These are phyloP conservation scores for Coregonus ussuriensis DNA, from an alignment of 2,797 vertebrate species.

Conservation along the genomic window DNA sequence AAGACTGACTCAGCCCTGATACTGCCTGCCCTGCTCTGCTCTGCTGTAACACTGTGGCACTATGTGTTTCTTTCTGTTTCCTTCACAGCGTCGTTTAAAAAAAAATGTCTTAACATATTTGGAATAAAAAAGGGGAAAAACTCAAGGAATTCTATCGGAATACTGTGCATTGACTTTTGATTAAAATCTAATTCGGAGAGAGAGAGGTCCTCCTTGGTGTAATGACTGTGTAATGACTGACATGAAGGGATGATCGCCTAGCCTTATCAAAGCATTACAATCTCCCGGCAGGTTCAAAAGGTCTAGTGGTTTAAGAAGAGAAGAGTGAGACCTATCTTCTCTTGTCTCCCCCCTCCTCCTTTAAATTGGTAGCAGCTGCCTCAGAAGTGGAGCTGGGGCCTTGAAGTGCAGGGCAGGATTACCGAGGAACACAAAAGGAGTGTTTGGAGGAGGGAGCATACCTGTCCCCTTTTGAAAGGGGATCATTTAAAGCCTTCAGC, in stretches of 20 bases:
- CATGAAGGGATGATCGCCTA: slow-evolving; percentile 53
- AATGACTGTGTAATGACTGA: slow-evolving; percentile 52
- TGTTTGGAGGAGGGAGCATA: slow-evolving; percentile 53
- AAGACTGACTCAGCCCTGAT: too few species aligned
- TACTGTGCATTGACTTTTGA: neutral
- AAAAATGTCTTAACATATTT: neutral
- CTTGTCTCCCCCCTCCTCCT: slow-evolving; percentile 46
- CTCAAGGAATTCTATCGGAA: neutral
- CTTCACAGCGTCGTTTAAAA: too few species aligned
- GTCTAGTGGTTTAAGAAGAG: slow-evolving; percentile 43
- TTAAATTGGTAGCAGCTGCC: slow-evolving; percentile 68
- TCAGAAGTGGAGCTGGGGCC: slow-evolving; percentile 70
- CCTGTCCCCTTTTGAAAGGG: slow-evolving; percentile 65
- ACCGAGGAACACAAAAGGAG: slow-evolving; percentile 70
- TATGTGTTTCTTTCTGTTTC: too few species aligned
- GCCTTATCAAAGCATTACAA: slow-evolving; percentile 62
- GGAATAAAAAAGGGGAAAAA: neutral
- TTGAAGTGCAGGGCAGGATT: slow-evolving; percentile 75
- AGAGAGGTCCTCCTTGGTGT: neutral
- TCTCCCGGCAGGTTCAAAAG: slow-evolving; percentile 49
- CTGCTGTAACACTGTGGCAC: too few species aligned
- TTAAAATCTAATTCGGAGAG: neutral
- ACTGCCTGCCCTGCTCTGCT: too few species aligned
- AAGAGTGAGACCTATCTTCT: slow-evolving; percentile 55
- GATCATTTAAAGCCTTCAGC: slow-evolving; percentile 72